These are phyloP conservation scores for Bombyx mori DNA, from an alignment of 1,140 invertebrate genomes.

Conservation along the genomic window ASM3026992v2 NC_085122.1:4633001-4633500, in stretches of 20 bases:
- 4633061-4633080: constrained; percentile 71
- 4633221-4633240: constrained; percentile 70
- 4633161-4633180: constrained; percentile 71
- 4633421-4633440: constrained; percentile 77
- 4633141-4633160: constrained; percentile 70
- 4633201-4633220: constrained; percentile 76
- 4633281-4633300: constrained; percentile 55
- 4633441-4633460: constrained; percentile 74
- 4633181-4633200: constrained; percentile 74
- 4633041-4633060: constrained; percentile 67
- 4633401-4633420: constrained; percentile 73
- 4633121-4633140: constrained; percentile 71
- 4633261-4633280: constrained; percentile 71
- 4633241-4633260: constrained; percentile 72
- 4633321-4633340: constrained; percentile 66
- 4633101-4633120: constrained; percentile 72
- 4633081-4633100: constrained; percentile 70
- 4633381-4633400: constrained; percentile 68
- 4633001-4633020: too few species aligned
- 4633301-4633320: constrained; percentile 59
- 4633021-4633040: constrained; percentile 32
- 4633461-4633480: constrained; percentile 73
- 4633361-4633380: constrained; percentile 64
- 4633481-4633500: constrained; percentile 74
- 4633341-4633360: constrained; percentile 51